Percentiles rank a stretch among this genome's conserved stretches.
These are phyloP conservation scores for Morone saxatilis DNA, from an alignment of 2,113 vertebrate species.

Conservation along the genomic window DNA sequence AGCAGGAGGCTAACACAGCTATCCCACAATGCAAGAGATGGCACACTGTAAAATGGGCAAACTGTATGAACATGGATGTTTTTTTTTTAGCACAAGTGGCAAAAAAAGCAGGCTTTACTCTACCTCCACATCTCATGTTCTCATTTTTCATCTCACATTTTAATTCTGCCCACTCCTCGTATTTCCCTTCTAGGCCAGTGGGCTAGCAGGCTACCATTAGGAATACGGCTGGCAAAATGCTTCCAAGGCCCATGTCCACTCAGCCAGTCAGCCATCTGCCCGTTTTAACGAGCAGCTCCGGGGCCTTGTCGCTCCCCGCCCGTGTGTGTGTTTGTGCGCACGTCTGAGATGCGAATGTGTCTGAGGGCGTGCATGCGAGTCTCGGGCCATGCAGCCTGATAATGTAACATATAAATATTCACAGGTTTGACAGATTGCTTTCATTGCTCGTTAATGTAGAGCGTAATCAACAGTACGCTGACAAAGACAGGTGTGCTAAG, in stretches of 20 bases:
- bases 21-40: constrained; percentile 3
- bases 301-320: constrained; percentile 40
- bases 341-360: constrained; percentile 27
- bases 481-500: constrained; percentile 55
- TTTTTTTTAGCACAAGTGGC: constrained; percentile 15
- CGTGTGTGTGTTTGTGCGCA: constrained; percentile 11
- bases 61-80: background rate
- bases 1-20: constrained; percentile 14
- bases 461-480: constrained; percentile 47
- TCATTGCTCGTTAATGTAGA: constrained; percentile 63
- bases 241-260: constrained; percentile 65
- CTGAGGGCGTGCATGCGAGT: constrained; percentile 13
- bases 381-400: constrained; percentile 16
- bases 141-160: constrained; percentile 40
- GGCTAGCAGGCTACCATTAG: constrained; percentile 70
- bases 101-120: background rate
- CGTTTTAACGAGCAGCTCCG: constrained; percentile 72
- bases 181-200: constrained; percentile 55
- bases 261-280: constrained; percentile 81
- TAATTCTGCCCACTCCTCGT: constrained; percentile 46
- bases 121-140: background rate
- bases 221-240: constrained; percentile 65
- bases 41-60: background rate
- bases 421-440: constrained; percentile 72
- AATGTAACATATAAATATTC: constrained; percentile 60